Base-by-base conservation (phyloP, 2,113 vertebrate genomes). In the Urocynchramus pylzowi region DNA sequence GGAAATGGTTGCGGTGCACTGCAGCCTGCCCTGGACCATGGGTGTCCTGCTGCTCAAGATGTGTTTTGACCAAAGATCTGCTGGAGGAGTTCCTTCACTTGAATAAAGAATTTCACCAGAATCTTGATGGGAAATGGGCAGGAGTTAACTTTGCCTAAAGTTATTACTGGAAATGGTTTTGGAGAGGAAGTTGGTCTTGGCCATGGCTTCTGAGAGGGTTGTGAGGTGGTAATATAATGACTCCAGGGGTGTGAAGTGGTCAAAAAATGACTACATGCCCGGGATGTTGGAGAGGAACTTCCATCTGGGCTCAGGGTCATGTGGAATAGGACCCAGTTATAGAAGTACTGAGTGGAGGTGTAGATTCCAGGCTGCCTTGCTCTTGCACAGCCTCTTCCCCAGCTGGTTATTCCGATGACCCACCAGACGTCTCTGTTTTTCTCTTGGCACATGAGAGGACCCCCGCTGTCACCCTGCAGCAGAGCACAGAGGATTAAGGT, bases 1-100 rank as follows among this genome's bases (percentile, higher is more conserved):
- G 39, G 26, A 64, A 44, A n/a, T 0, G 3, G 33, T 8, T 0
- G 3, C 2, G 1, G 26, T 33, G 28, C 12, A 35, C 31, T 57
- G 37, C 27, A 73, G 17, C 1, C 1, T 8, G 8, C 15, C 6
- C 15, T 44, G 27, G 22, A 49, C 18, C 1, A 0, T 16, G 10
- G 2, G 10, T 22, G 13, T 52, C 18, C 31, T 81, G 35, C 10
- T 65, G 18, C 22, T 81, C 35, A 88, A n/a, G 15, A 12, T 42
- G 63, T 56, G 15, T 45, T 50, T 79, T 37, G 17, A 35, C 11
- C 22, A 16, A 71, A 1, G 5, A 18, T 7, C 16, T 53, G n/a
- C 60, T 39, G 63, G 28, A 91, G 42, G 19, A 91, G 50, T 21
- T 87, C 49, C 30, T 67, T 42, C 33, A 90, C 1, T 57, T 0